Evolutionary conservation across 1,140 invertebrate species (phyloP).

Genomic region (Saccostrea echinata): DNA sequence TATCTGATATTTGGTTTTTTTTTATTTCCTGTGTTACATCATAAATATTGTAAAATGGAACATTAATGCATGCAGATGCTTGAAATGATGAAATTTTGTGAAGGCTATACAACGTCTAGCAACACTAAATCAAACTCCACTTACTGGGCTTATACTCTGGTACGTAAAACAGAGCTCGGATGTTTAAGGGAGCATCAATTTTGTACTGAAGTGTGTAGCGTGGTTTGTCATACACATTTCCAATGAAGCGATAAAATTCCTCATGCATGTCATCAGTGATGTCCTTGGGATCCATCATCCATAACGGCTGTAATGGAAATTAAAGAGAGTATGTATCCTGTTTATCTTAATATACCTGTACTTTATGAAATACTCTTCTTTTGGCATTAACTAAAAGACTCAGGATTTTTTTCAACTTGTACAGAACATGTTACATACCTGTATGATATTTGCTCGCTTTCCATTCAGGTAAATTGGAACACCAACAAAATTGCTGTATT

Average conservation of each 20-base stretch:
- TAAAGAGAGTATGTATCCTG: too few relatives aligned
- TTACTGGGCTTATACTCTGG: slow-evolving; percentile 88
- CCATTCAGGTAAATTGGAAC: slow-evolving; percentile 83
- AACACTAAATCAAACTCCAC: slow-evolving; percentile 48
- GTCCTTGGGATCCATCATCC: slow-evolving; percentile 94
- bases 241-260: slow-evolving; percentile 92
- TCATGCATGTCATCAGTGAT: slow-evolving; percentile 92
- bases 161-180: slow-evolving; percentile 94
- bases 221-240: slow-evolving; percentile 91
- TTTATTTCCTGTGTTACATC: too few relatives aligned
- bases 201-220: slow-evolving; percentile 81
- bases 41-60: too few relatives aligned
- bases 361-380: too few relatives aligned
- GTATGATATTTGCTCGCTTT: slow-evolving; percentile 85
- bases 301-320: slow-evolving; percentile 87
- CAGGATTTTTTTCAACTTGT: too few relatives aligned
- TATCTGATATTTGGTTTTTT: too few relatives aligned
- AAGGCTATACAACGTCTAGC: too few relatives aligned
- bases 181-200: slow-evolving; percentile 94
- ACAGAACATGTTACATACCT: slow-evolving; percentile 81
- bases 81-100: too few relatives aligned
- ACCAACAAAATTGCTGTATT: slow-evolving; percentile 98
- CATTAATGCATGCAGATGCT: too few relatives aligned
- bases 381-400: too few relatives aligned
- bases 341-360: too few relatives aligned